Evolutionary conservation across 2,888 invertebrate genomes (phyloP).

Genomic region (Eilema depressum): DNA sequence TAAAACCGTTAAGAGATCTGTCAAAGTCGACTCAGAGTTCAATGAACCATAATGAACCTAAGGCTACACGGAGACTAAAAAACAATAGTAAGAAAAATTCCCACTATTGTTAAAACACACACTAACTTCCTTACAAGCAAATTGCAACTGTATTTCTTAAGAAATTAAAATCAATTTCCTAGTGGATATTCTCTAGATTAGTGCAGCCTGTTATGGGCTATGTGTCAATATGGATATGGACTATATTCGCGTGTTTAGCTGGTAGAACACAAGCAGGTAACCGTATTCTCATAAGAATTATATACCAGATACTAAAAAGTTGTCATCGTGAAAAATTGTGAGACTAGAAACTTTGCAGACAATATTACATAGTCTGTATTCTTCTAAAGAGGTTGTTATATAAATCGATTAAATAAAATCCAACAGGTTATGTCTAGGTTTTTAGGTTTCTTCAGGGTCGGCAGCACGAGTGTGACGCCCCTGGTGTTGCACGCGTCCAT

Average conservation of each 20-base stretch:
- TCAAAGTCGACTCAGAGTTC: slow-evolving; percentile 57
- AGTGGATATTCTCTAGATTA: not conserved
- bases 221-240: slow-evolving; percentile 25
- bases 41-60: slow-evolving; percentile 69
- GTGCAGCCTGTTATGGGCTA: slow-evolving; percentile 29
- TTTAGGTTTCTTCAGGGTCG: no score
- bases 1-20: slow-evolving; percentile 32
- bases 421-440: no score
- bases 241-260: slow-evolving; percentile 28
- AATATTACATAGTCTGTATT: slow-evolving; percentile 8
- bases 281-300: slow-evolving; percentile 55
- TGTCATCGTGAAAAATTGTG: slow-evolving; percentile 35
- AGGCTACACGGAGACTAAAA: slow-evolving; percentile 69
- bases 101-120: slow-evolving; percentile 65
- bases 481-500: no score
- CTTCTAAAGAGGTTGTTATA: not conserved
- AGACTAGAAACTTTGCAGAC: slow-evolving; percentile 37
- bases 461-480: no score
- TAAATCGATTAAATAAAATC: no score
- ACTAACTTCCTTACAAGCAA: slow-evolving; percentile 35
- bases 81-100: slow-evolving; percentile 73
- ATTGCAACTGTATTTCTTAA: slow-evolving; percentile 38
- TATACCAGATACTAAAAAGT: slow-evolving; percentile 45
- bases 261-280: slow-evolving; percentile 43
- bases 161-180: slow-evolving; percentile 16